phyloP scores from a whole-genome alignment of 2,113 vertebrate genomes.

The Oxygymnocypris stewartii region DNA sequence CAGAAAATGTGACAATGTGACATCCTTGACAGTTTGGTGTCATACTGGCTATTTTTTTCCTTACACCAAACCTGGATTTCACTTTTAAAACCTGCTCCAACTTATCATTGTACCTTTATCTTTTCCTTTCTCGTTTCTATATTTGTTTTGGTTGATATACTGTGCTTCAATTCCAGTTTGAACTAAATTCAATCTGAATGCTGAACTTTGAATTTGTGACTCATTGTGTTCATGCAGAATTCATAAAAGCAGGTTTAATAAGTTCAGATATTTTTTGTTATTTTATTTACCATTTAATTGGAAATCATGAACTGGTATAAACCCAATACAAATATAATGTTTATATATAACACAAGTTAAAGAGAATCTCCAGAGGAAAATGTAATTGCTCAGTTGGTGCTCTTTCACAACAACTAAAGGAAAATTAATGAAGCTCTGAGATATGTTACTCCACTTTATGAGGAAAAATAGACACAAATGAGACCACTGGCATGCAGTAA shows the following conservation, averaged over 20 bases:
- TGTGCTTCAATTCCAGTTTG: neutral
- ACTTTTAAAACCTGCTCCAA: constrained; percentile 7
- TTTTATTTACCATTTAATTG: neutral
- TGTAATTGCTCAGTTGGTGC: neutral
- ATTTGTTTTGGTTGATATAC: neutral
- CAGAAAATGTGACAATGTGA: constrained; percentile 72
- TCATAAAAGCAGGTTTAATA: neutral
- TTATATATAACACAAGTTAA: neutral
- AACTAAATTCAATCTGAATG: neutral
- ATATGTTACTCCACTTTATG: neutral
- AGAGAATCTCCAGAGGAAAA: neutral
- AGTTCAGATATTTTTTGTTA: neutral
- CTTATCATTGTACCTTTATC: neutral
- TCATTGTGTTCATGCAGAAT: neutral
- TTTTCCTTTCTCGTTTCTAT: neutral
- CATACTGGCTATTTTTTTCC: constrained; percentile 57
- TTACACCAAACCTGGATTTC: constrained; percentile 35
- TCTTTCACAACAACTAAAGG: neutral
- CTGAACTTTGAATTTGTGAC: neutral
- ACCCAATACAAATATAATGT: neutral
- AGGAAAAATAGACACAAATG: neutral
- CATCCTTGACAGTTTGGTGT: constrained; percentile 83
- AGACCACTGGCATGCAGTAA: too few relatives aligned
- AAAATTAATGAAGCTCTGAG: neutral
- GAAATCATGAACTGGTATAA: neutral